A percentile compares a stretch with the other conserved stretches of the same genome.
These are phyloP conservation scores for Dryocosmus kuriphilus DNA, from an alignment of 2,888 invertebrate genomes.

Conservation along the genomic window DNA sequence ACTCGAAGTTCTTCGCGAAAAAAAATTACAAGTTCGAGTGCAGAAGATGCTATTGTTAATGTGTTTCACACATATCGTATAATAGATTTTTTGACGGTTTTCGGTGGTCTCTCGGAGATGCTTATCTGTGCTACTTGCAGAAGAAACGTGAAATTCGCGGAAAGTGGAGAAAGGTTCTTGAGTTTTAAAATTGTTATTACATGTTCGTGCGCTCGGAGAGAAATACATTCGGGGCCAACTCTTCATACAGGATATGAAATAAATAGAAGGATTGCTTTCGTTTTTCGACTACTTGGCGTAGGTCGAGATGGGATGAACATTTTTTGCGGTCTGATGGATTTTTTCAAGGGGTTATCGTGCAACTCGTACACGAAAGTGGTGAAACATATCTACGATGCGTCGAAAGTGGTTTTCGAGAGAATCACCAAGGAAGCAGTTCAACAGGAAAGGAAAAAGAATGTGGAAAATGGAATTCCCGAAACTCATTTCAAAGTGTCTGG, in stretches of 20 bases:
- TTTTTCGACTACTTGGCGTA: slow-evolving; percentile 63
- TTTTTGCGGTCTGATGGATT: too few species aligned
- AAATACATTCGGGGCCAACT: slow-evolving; percentile 59
- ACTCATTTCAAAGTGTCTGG: slow-evolving; percentile 56
- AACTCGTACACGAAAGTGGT: slow-evolving; percentile 52
- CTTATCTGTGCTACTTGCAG: slow-evolving; percentile 53
- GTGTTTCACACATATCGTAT: slow-evolving; percentile 51
- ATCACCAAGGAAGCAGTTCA: slow-evolving; percentile 53
- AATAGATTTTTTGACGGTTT: slow-evolving; percentile 50
- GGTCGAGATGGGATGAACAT: slow-evolving; percentile 64
- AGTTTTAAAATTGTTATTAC: slow-evolving; percentile 56
- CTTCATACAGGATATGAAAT: slow-evolving; percentile 62
- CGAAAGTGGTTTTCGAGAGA: slow-evolving; percentile 52
- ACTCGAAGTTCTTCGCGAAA: slow-evolving; percentile 42
- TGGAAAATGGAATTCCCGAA: slow-evolving; percentile 47
- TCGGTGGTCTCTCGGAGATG: slow-evolving; percentile 44
- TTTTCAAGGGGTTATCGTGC: slow-evolving; percentile 53
- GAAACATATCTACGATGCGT: slow-evolving; percentile 50
- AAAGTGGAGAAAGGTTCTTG: slow-evolving; percentile 54
- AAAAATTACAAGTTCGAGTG: slow-evolving; percentile 48
- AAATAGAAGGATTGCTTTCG: slow-evolving; percentile 62
- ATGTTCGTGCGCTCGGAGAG: slow-evolving; percentile 54
- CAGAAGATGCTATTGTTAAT: slow-evolving; percentile 48
- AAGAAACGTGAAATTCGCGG: slow-evolving; percentile 53
- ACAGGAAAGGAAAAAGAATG: slow-evolving; percentile 55